These are phyloP conservation scores for Sisyra nigra DNA, from an alignment of 2,888 invertebrate genomes.

Conservation along the genomic window DNA sequence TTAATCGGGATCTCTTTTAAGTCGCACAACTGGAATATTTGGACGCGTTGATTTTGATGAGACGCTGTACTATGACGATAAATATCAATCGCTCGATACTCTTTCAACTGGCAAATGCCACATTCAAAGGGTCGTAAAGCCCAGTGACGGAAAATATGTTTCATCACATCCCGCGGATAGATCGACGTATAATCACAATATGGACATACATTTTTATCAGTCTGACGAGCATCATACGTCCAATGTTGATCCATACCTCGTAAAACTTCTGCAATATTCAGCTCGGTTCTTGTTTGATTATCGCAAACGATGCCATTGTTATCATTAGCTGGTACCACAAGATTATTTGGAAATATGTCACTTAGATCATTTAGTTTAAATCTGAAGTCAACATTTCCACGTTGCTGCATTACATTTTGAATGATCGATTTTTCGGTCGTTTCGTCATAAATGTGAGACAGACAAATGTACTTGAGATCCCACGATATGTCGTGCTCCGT, in stretches of 20 bases:
- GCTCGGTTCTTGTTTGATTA: no score
- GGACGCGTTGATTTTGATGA: constrained; percentile 8
- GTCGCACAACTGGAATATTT: constrained; percentile 8
- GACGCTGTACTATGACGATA: constrained; percentile 17
- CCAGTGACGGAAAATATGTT: constrained; percentile 32
- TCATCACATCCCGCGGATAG: constrained; percentile 18
- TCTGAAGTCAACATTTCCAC: neutral
- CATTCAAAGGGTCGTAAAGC: constrained; percentile 30
- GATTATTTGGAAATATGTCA: neutral
- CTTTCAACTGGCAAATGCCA: constrained; percentile 24
- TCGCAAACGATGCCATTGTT: neutral
- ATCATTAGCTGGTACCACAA: neutral
- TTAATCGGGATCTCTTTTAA: neutral
- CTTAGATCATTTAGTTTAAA: neutral
- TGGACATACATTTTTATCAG: constrained; percentile 18
- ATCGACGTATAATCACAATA: constrained; percentile 21
- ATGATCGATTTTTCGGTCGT: constrained; percentile 37
- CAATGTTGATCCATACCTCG: neutral
- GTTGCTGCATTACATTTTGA: constrained; percentile 20
- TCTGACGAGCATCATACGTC: constrained; percentile 7
- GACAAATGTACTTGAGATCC: constrained; percentile 21
- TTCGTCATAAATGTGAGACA: constrained; percentile 26
- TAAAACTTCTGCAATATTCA: no score
- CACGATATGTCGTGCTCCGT: constrained; percentile 28
- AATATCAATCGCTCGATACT: constrained; percentile 17